phyloP scores from a whole-genome alignment of 1,140 invertebrate genomes.

The Amphibalanus amphitrite region DNA sequence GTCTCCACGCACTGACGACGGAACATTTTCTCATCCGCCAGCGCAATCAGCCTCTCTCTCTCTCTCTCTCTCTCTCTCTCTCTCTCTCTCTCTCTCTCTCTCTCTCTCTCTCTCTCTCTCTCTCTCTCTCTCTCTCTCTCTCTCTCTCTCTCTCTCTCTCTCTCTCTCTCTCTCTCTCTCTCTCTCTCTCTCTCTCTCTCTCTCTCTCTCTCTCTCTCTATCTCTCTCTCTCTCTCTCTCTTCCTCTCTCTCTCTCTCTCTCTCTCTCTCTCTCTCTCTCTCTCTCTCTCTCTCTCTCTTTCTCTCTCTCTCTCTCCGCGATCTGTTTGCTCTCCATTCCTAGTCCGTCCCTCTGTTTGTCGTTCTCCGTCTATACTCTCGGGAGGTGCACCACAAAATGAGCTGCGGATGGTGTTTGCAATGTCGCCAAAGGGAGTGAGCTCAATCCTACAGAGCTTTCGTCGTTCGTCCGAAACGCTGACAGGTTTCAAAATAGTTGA shows the following conservation, averaged over 20 bases:
- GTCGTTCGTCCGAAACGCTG: too few species aligned
- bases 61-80: conserved; percentile 7
- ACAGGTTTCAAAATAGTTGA: too few species aligned
- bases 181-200: conserved; percentile 4
- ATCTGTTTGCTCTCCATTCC: background rate
- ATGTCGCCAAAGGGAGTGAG: too few species aligned
- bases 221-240: too few species aligned
- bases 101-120: conserved; percentile 9
- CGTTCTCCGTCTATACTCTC: too few species aligned
- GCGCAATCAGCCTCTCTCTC: background rate
- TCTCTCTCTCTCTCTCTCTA: too few species aligned
- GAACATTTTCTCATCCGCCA: too few species aligned
- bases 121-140: background rate
- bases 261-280: conserved; percentile 8
- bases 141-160: conserved; percentile 8
- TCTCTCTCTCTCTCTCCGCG: conserved; percentile 4
- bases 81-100: conserved; percentile 9
- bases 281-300: conserved; percentile 8
- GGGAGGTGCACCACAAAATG: too few species aligned
- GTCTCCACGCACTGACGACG: too few species aligned
- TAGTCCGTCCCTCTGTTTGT: too few species aligned
- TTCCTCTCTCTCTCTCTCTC: conserved; percentile 8
- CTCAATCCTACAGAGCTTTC: too few species aligned
- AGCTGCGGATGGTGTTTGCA: too few species aligned
- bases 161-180: conserved; percentile 7